These are phyloP conservation scores for Hydrocynus forskahlii DNA, from an alignment of 2,797 vertebrate species.

Conservation along the genomic window DNA sequence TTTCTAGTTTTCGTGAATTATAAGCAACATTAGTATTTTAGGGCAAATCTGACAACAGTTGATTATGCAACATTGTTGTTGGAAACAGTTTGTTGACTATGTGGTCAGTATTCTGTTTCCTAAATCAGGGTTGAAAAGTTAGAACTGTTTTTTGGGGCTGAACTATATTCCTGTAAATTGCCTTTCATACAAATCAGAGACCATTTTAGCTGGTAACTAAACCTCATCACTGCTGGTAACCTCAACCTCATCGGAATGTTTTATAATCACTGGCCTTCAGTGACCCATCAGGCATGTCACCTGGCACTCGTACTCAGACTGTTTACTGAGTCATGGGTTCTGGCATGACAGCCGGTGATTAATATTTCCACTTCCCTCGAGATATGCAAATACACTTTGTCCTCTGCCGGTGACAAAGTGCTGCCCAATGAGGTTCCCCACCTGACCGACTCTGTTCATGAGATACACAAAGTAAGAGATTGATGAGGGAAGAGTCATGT, in stretches of 20 bases:
- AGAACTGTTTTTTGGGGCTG: neutral
- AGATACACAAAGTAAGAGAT: constrained; percentile 41
- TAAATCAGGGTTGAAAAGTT: too few species aligned
- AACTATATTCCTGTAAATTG: neutral
- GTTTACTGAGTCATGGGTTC: constrained; percentile 67
- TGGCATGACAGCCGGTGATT: constrained; percentile 67
- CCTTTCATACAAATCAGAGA: neutral
- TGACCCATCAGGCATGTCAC: constrained; percentile 45
- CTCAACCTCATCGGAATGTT: neutral
- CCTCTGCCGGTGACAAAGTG: constrained; percentile 65
- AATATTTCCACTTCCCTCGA: constrained; percentile 67
- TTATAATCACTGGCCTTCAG: constrained; percentile 1
- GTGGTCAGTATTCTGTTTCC: too few species aligned
- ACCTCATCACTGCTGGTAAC: neutral
- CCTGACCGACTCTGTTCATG: constrained; percentile 52
- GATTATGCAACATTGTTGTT: too few species aligned
- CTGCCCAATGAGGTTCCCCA: constrained; percentile 58
- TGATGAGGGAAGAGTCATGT: constrained; percentile 64
- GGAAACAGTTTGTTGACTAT: too few species aligned
- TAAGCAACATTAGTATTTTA: too few species aligned
- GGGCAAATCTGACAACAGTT: too few species aligned
- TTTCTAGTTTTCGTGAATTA: too few species aligned
- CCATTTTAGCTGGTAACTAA: neutral
- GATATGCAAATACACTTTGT: constrained; percentile 69
- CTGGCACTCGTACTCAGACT: constrained; percentile 50